Base-by-base conservation (phyloP, 2,113 vertebrate species). In the Scomber scombrus region DNA sequence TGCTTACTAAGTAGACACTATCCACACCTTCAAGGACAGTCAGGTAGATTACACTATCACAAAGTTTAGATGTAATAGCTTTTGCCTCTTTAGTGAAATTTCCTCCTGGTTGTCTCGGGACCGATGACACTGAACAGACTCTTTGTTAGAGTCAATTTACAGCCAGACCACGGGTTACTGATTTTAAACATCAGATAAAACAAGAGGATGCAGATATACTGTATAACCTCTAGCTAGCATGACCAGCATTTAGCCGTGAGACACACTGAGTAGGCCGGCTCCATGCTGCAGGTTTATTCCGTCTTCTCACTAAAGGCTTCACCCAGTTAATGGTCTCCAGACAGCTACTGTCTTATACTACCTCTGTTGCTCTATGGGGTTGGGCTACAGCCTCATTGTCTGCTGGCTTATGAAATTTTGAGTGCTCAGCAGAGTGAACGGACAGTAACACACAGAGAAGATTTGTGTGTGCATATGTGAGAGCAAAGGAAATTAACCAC, bases 401-500 rank as follows among this genome's bases (percentile, higher is more conserved):
- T 88, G 43, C 76, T 66, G 78, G 69, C 75, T 85, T 85, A 85
- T 88, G 69, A 89, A 75, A 89, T 83, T 88, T 45, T 79, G 85
- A 90, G 85, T 78, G 81, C 76, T 89, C 85, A 86, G 84, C 82
- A 88, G 77, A 82, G 81, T 81, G 81, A 80, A 80, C 52, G 18
- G 63, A 87, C 76, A 70, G 74, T 34, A 82, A 78, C 63, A 66
- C 71, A 68, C 43, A 68, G 31, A 40, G 74, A 84, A 64, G 43
- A 79, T 63, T 64, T 73, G 69, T 61, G 80, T 67, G 79, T 54
- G 67, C 81, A 80, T 75, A 71, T 61, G 31, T 72, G 70, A 86
- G 55, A 85, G 89, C 29, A 72, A 82, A 90, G 86, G 85, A 90
- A 91, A 87, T 85, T 70, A 89, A 84, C 75, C 89, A 92, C 90